These are phyloP conservation scores for Sylvilagus bachmani DNA, from an alignment of 2,113 vertebrate species.

Conservation along the genomic window DNA sequence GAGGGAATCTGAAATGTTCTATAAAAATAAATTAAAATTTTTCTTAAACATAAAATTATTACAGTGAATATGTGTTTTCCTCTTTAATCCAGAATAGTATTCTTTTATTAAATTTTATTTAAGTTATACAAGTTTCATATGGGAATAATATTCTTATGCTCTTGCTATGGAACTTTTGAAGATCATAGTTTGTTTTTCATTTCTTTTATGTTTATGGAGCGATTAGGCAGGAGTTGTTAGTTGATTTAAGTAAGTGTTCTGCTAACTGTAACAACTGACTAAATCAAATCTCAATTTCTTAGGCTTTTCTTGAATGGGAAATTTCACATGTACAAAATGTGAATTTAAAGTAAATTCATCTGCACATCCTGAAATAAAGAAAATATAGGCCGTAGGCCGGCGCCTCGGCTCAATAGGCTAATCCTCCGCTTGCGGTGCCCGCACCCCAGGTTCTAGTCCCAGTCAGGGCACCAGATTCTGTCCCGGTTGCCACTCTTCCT, in stretches of 20 bases:
- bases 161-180: slow-evolving; percentile 16
- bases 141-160: not conserved
- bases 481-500: too few relatives aligned
- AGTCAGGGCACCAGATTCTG: too few relatives aligned
- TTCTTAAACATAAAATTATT: slow-evolving; percentile 62
- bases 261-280: slow-evolving; percentile 41
- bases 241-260: slow-evolving; percentile 20
- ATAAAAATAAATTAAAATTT: slow-evolving; percentile 74
- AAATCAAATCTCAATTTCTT: slow-evolving; percentile 14
- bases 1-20: slow-evolving; percentile 50
- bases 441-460: too few relatives aligned
- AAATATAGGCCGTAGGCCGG: not conserved
- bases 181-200: not conserved
- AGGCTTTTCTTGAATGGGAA: not conserved
- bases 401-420: too few relatives aligned
- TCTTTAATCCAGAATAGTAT: not conserved
- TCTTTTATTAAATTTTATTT: too few relatives aligned
- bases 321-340: slow-evolving; percentile 25
- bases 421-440: too few relatives aligned
- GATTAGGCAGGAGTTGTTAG: not conserved
- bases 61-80: not conserved
- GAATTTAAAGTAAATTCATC: not conserved
- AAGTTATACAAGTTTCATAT: too few relatives aligned
- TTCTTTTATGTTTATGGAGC: not conserved
- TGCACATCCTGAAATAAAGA: not conserved